These are phyloP conservation scores for Falco biarmicus DNA, from an alignment of 2,797 vertebrate genomes.

Conservation along the genomic window DNA sequence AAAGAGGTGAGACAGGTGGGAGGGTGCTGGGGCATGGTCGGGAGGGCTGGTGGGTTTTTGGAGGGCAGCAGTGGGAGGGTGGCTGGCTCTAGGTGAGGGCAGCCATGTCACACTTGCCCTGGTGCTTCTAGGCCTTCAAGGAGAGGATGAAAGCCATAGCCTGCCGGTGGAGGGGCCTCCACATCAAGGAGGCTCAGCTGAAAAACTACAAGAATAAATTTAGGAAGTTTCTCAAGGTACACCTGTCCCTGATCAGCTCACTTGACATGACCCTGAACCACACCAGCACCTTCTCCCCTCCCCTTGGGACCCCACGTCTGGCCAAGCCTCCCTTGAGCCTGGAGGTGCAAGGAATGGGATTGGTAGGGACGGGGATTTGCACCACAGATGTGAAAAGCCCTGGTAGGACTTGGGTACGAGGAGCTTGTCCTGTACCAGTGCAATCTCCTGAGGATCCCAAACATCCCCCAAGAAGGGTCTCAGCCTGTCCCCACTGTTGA, in stretches of 20 bases:
- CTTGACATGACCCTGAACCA: neutral
- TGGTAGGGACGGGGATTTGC: neutral
- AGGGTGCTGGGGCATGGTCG: neutral
- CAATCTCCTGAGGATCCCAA: neutral
- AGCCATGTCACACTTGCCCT: fast-evolving
- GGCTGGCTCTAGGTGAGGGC: neutral
- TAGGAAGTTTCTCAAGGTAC: slow-evolving; percentile 63
- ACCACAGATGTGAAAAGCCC: neutral
- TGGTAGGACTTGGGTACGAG: neutral
- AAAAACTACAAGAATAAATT: slow-evolving; percentile 61
- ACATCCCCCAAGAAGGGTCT: neutral
- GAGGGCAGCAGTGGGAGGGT: neutral
- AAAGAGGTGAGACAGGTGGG: neutral
- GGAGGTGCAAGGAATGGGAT: neutral
- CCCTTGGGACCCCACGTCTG: fast-evolving
- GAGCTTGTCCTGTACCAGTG: neutral
- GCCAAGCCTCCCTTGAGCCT: neutral
- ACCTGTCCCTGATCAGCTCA: neutral
- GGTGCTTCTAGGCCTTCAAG: slow-evolving; percentile 48
- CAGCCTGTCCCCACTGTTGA: neutral
- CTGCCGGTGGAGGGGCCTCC: slow-evolving; percentile 62
- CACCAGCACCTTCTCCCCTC: neutral
- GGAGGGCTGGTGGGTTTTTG: neutral
- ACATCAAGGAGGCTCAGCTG: slow-evolving; percentile 41
- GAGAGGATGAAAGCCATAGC: slow-evolving; percentile 42